Evolutionary conservation across 2,888 invertebrate species (phyloP).

Genomic region (Adineta ricciae): DNA sequence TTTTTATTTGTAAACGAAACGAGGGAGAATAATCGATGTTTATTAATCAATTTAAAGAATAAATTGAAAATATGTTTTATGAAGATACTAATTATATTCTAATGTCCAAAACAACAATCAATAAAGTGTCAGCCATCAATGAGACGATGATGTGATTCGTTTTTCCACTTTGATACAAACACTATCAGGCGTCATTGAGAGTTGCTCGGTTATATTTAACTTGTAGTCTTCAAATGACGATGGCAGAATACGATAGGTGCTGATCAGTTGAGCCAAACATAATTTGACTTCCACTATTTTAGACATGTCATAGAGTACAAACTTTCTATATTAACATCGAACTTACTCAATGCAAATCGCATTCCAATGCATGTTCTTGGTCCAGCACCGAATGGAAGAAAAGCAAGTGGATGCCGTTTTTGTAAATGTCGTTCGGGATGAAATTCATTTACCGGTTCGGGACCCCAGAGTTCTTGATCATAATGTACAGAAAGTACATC

Average conservation of each 20-base stretch:
- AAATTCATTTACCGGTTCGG: background rate
- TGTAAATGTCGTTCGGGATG: background rate
- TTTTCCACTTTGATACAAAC: background rate
- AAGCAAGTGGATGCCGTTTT: background rate
- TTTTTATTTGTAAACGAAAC: too few species aligned
- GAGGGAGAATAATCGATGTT: too few species aligned
- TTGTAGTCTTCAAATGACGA: background rate
- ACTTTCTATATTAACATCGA: background rate
- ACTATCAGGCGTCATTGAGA: background rate
- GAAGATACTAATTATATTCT: too few species aligned
- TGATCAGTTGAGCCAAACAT: background rate
- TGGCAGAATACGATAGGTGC: background rate
- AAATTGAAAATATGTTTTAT: too few species aligned
- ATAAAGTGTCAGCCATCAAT: too few species aligned
- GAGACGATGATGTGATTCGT: background rate
- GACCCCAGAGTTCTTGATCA: background rate
- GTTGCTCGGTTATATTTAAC: background rate
- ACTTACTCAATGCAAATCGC: background rate
- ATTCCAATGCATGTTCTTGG: background rate
- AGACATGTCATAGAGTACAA: background rate
- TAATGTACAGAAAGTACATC: background rate
- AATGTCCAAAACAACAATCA: too few species aligned
- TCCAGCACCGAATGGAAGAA: background rate
- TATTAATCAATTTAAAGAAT: too few species aligned
- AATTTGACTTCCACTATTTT: background rate